phyloP scores from a whole-genome alignment of 2,797 vertebrate genomes.

The Heteromormyrus szaboi region DNA sequence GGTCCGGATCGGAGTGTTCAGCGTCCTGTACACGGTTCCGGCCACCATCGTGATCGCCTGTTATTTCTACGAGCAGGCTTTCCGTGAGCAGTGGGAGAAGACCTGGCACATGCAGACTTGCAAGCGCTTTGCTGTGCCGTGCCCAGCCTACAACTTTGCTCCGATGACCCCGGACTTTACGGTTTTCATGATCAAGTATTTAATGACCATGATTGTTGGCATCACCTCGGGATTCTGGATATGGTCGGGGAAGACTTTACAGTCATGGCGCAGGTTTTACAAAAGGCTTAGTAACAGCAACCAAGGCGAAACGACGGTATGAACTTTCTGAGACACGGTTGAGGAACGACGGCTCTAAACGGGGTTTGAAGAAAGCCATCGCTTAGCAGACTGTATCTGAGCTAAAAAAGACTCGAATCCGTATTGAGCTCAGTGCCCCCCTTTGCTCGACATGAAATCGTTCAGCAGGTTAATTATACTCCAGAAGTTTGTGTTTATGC shows the following conservation, averaged over 20 bases:
- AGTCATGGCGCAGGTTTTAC: slow-evolving; percentile 83
- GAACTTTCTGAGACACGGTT: slow-evolving; percentile 34
- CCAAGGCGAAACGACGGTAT: slow-evolving; percentile 79
- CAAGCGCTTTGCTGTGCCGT: slow-evolving; percentile 74
- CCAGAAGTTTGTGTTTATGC: background rate
- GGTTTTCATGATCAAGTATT: slow-evolving; percentile 88
- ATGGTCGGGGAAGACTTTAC: slow-evolving; percentile 87
- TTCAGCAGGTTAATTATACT: slow-evolving; percentile 19
- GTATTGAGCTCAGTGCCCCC: slow-evolving; percentile 7
- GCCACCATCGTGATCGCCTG: slow-evolving; percentile 81
- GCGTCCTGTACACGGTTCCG: slow-evolving; percentile 78
- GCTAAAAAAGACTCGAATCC: slow-evolving; percentile 13
- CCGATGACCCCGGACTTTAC: slow-evolving; percentile 81
- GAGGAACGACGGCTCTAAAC: background rate
- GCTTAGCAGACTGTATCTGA: slow-evolving; percentile 16
- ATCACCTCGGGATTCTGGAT: slow-evolving; percentile 90
- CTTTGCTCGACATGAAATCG: background rate
- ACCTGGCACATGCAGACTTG: slow-evolving; percentile 82
- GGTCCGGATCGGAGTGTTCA: slow-evolving; percentile 83
- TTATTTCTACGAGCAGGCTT: slow-evolving; percentile 84
- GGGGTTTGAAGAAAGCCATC: background rate
- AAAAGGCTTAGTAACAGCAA: slow-evolving; percentile 70
- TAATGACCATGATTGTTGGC: slow-evolving; percentile 90
- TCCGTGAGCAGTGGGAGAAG: slow-evolving; percentile 79
- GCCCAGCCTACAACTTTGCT: slow-evolving; percentile 65